Percentiles rank a stretch among this genome's conserved stretches.
Evolutionary conservation across 2,888 invertebrate genomes (phyloP).

Genomic region (Pyrocoelia pectoralis): DNA sequence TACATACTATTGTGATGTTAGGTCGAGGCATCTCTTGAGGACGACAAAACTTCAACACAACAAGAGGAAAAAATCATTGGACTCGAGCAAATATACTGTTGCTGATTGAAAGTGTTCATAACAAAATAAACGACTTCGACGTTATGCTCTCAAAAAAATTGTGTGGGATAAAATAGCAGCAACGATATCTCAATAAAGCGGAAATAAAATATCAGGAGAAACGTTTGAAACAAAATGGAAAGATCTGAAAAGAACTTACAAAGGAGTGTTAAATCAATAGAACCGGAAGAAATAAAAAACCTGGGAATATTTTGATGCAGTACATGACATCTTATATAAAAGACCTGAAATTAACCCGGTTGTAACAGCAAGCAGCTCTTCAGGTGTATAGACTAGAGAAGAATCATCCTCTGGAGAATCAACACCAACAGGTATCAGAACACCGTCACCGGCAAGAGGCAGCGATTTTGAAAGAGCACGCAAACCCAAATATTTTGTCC

Average conservation of each 20-base stretch:
- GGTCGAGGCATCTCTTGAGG: not conserved
- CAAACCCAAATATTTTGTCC: no score
- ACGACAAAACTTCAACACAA: not conserved
- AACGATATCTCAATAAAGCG: not conserved
- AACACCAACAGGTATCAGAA: no score
- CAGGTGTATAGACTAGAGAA: no score
- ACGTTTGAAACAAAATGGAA: not conserved
- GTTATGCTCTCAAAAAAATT: not conserved
- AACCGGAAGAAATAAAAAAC: not conserved
- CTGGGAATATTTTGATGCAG: not conserved
- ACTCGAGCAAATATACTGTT: not conserved
- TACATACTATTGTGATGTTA: not conserved
- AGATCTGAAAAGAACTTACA: not conserved
- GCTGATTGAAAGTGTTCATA: not conserved
- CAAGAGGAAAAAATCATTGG: constrained; percentile 1
- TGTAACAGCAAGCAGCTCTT: not conserved
- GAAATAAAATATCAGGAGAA: not conserved
- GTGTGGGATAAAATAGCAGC: not conserved
- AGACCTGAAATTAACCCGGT: not conserved
- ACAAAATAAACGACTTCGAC: not conserved
- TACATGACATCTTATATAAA: not conserved
- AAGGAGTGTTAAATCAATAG: not conserved
- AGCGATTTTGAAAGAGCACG: no score
- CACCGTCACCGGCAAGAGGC: no score
- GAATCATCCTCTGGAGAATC: no score